Evolutionary conservation across 2,113 vertebrate genomes (phyloP), one percentile per base, ranked within the genome.

Genomic region (Silurus asotus): DNA sequence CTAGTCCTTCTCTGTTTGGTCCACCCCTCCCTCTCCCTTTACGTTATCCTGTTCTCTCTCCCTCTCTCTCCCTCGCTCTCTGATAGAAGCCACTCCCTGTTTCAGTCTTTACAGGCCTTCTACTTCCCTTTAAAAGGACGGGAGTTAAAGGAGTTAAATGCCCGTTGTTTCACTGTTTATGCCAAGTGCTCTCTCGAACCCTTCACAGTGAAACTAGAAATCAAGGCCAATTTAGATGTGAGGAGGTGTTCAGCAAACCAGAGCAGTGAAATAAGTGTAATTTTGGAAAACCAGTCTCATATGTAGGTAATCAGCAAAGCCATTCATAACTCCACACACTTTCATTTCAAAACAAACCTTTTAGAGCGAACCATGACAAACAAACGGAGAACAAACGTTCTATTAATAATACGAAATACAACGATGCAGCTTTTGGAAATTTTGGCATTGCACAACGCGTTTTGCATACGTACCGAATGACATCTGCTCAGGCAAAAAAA

Each of bases 281-380:
- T 83, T 87, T 69, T 67, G 85, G 84, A 56, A 82, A 87, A 83
- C 56, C 25, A 25, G 23, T 76, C 56, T 85, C 86, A 87, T 55
- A 87, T 85, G 86, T 86, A 45, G 8, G n/a, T 58, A 87, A 77
- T 78, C 65, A 88, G 15, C 80, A 88, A 82, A 85, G 59, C 59
- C 78, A 61, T 77, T 61, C 62, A 67, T 74, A 81, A 82, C 83
- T 59, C 79, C 25, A 2, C 59, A 80, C 64, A 28, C 64, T 69
- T 70, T n/a, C 0, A 56, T 25, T 82, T 86, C 75, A 81, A 69
- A 74, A 77, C 69, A 61, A 83, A 78, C 53, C 25, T 69, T 78
- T 75, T 51, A 58, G 8, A 56, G 62, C 78, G 28, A 69, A 58
- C 48, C 62, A 51, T 85, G 25, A 45, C 2, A 37, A 78, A 79